Evolutionary conservation across 1,140 invertebrate genomes (phyloP), one percentile per base, ranked within the genome.

Genomic region (Sitobion miscanthi): DNA sequence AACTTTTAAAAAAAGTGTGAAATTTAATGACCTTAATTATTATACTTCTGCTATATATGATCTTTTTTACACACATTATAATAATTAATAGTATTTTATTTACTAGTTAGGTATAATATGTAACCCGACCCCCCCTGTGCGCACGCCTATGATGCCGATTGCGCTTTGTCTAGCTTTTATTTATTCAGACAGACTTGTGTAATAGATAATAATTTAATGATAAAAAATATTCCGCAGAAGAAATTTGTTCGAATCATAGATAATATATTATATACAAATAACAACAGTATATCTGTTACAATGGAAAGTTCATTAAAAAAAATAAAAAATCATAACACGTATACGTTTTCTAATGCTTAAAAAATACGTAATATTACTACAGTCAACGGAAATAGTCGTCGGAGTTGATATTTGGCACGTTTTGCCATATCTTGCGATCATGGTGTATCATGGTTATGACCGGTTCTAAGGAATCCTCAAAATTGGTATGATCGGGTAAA

Each of bases 341-440:
- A 38, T 52, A 89, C n/a, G 52, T 52, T 88, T 88, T 88, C 47
- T 88, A 54, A 54, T 89, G 8, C 52, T 54, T 38, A 89, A 30
- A 54, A 54, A 25, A 42, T 89, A 90, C 30, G 14, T 77, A 17
- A 77, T 77, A 35, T 77, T 77, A 77, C 14, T 17, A 77, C 11
- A 21, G 69, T 93, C 49, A 93, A 86, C 82, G 91, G 35, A 93
- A 93, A 35, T 93, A 93, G 35, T 85, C 82, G 49, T 49, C 57
- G 1, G 91, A 93, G 49, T 85, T 93, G 21, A 93, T 93, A 38
- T 86, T 93, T 25, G 91, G 91, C 82, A 93, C 91, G 77, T 93
- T 93, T 57, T 93, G 82, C 91, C 91, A 93, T 93, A 93, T 93
- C 45, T 93, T 93, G 14, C 91, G 91, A 45, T 93, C 91, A 17